Conservation (phyloP, 2,888 invertebrate species). For the Dicranocentrus wangi region DNA sequence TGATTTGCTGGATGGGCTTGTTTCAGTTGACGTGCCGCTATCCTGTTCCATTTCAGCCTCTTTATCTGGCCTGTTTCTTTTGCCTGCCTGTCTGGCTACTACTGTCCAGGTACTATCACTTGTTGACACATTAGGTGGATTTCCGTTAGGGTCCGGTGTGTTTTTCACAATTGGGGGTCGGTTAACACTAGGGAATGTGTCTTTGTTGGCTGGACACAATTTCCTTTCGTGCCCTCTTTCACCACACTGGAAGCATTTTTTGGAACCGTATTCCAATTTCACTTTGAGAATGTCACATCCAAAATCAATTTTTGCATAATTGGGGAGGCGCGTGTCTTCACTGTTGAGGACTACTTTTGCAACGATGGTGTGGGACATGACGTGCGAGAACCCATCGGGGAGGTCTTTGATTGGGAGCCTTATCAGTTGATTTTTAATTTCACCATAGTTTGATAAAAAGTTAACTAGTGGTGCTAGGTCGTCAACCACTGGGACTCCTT, state of each 20-base stretch:
- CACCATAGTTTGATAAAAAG: neutral
- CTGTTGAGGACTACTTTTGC: conserved; percentile 5
- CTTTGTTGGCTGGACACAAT: conserved; percentile 1
- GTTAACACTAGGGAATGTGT: neutral
- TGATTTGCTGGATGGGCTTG: neutral
- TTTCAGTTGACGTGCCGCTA: neutral
- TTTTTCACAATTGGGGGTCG: neutral
- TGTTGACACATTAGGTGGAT: too few relatives aligned
- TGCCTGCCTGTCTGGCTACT: too few relatives aligned
- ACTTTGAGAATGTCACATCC: conserved; percentile 27
- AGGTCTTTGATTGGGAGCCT: conserved; percentile 30
- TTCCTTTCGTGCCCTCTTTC: conserved; percentile 6
- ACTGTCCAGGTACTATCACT: too few relatives aligned
- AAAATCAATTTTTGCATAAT: conserved; percentile 33
- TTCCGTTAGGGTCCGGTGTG: too few relatives aligned
- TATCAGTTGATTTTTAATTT: neutral
- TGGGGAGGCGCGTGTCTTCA: neutral
- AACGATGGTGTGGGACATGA: conserved; percentile 10
- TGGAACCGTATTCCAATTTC: conserved; percentile 33
- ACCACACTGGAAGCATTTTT: conserved; percentile 37
- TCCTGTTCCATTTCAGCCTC: neutral
- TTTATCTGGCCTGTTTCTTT: neutral
- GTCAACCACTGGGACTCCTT: conserved; percentile 23
- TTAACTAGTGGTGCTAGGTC: neutral
- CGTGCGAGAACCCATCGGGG: conserved; percentile 13